A percentile compares a stretch with the other conserved stretches of the same genome.
Conservation (phyloP, 2,888 invertebrate genomes). For the Rhodophaea formosa region DNA sequence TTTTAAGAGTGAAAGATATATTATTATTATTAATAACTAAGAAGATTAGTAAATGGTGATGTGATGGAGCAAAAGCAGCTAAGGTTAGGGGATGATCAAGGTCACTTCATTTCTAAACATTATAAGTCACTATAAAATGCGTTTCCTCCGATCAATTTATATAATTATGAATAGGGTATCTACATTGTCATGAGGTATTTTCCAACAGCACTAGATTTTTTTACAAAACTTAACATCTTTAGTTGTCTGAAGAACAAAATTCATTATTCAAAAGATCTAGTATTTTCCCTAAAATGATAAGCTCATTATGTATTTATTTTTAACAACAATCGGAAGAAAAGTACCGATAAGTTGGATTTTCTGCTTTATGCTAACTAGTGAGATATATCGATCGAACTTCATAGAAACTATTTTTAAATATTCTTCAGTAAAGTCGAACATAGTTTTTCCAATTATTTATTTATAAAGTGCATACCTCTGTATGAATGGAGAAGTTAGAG, state of each 20-base stretch:
- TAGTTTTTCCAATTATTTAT: background rate
- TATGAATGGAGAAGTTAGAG: constrained; percentile 45
- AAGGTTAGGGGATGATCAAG: constrained; percentile 75
- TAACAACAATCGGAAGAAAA: constrained; percentile 26
- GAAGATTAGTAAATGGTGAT: constrained; percentile 50
- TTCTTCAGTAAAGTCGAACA: background rate
- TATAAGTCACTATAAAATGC: constrained; percentile 66
- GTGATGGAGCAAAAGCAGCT: constrained; percentile 70
- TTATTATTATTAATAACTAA: constrained; percentile 33
- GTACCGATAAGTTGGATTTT: constrained; percentile 21
- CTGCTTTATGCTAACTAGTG: constrained; percentile 21
- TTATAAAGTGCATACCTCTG: constrained; percentile 26
- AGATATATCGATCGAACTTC: constrained; percentile 15
- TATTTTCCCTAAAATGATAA: constrained; percentile 70
- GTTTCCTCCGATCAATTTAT: constrained; percentile 52
- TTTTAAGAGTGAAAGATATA: constrained; percentile 18
- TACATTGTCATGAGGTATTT: constrained; percentile 67
- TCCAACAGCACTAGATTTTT: constrained; percentile 58
- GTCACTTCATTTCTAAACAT: constrained; percentile 77
- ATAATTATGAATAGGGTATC: constrained; percentile 47
- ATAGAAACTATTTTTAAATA: background rate
- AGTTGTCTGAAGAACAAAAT: constrained; percentile 48
- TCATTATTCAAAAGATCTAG: constrained; percentile 50
- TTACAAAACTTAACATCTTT: constrained; percentile 52
- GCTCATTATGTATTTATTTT: constrained; percentile 51